phyloP scores from a whole-genome alignment of 2,113 vertebrate genomes.

The Malurus cyaneus region DNA sequence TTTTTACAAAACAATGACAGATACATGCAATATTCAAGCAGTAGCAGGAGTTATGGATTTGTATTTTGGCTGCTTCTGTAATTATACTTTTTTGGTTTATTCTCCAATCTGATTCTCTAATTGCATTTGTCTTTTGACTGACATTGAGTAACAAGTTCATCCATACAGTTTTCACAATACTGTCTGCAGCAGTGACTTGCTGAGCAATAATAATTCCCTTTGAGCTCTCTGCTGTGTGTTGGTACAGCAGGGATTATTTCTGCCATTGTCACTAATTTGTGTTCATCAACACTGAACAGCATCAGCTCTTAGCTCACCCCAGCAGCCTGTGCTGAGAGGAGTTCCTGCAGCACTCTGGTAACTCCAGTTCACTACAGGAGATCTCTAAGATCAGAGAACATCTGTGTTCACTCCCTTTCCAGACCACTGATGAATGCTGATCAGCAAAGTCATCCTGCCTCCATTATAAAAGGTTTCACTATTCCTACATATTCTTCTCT shows the following conservation, averaged over 20 bases:
- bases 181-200: neutral
- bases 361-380: neutral
- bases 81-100: neutral
- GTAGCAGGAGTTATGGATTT: neutral
- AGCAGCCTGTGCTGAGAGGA: neutral
- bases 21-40: neutral
- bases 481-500: neutral
- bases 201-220: neutral
- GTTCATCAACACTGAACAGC: neutral
- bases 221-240: neutral
- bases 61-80: neutral
- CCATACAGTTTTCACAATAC: neutral
- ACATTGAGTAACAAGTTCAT: neutral
- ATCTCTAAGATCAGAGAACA: neutral
- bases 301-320: neutral
- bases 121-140: neutral
- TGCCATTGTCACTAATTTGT: neutral
- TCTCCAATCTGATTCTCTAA: neutral
- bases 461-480: neutral
- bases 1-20: neutral
- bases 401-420: neutral
- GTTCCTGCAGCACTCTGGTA: neutral
- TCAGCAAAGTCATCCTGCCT: neutral
- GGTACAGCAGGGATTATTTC: neutral
- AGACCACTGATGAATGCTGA: neutral